phyloP scores from a whole-genome alignment of 2,888 invertebrate species.

The Ophioninae sp. region DNA sequence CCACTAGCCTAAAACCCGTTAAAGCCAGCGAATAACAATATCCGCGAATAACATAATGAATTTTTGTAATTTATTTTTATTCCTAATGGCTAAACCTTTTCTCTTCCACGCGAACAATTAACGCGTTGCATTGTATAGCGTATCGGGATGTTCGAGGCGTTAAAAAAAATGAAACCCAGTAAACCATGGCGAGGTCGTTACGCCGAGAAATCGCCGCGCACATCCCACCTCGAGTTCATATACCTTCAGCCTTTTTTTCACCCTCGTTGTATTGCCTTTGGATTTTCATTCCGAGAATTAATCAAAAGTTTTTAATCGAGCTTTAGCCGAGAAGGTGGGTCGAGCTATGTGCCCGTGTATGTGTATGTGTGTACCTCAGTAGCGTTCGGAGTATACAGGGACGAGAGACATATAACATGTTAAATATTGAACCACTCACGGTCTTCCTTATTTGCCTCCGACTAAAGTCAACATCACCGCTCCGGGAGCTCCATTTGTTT shows the following conservation, averaged over 20 bases:
- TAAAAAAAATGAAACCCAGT: no score
- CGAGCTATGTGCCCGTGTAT: not conserved
- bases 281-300: slow-evolving; percentile 32
- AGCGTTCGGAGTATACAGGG: slow-evolving; percentile 51
- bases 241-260: slow-evolving; percentile 18
- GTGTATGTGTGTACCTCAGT: slow-evolving; percentile 39
- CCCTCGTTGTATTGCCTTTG: not conserved
- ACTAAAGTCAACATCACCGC: slow-evolving; percentile 60
- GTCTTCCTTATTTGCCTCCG: slow-evolving; percentile 66
- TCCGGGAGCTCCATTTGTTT: slow-evolving; percentile 63
- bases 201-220: not conserved
- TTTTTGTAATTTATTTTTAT: no score
- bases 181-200: not conserved
- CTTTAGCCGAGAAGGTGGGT: not conserved
- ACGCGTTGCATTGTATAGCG: no score
- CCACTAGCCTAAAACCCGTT: no score
- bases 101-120: no score
- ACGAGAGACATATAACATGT: slow-evolving; percentile 54
- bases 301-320: slow-evolving; percentile 57
- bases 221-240: not conserved
- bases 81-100: no score
- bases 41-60: no score
- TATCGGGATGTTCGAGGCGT: no score
- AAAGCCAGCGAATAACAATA: no score
- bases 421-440: slow-evolving; percentile 67